Base-by-base conservation (phyloP, 2,797 vertebrate species). In the Heteromormyrus szaboi region DNA sequence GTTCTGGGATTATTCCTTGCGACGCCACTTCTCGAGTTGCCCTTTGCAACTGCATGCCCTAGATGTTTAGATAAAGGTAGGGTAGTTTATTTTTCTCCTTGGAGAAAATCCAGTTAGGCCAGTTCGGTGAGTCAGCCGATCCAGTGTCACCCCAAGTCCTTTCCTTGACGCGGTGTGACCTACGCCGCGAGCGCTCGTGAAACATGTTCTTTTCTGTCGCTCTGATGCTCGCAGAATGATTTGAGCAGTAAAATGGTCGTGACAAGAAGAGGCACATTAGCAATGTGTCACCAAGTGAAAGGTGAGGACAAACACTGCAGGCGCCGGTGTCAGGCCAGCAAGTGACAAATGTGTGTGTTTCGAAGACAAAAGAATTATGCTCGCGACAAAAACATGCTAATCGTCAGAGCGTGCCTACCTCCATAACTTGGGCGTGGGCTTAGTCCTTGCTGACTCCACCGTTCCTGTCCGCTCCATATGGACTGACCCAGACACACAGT, bases 11-110 rank as follows among this genome's bases (percentile, higher is more conserved):
- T 12, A 56, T n/a, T 86, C 5, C n/a, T 48, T 51, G 48, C 83
- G 1, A 44, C 0, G 19, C 79, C 48, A 29, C 51, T 54, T 86
- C 19, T 86, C 51, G 2, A 51, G 22, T 37, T 56, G 50, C 25
- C 51, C 29, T 86, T 86, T 54, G 22, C 25, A 37, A 54, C 5
- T 8, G 29, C 84, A 86, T 50, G n/a, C 50, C 84, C 25, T 51
- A 86, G 48, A 86, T 56, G 48, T 86, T 86, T 86, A 86, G 84
- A 86, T 86, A 86, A 86, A 86, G 84, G 84, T 44, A 29, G 22
- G 8, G n/a, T 19, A 86, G 84, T 86, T 86, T 86, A 86, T 86
- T 86, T 54, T 86, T 86, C 29, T 53, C 44, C 81, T 9, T 50
- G 46, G 72, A 33, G 81, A 51, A 25, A 51, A 50, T 44, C 81